These are phyloP conservation scores for Muraenolepis orangiensis DNA, from an alignment of 2,797 vertebrate species.

Conservation along the genomic window DNA sequence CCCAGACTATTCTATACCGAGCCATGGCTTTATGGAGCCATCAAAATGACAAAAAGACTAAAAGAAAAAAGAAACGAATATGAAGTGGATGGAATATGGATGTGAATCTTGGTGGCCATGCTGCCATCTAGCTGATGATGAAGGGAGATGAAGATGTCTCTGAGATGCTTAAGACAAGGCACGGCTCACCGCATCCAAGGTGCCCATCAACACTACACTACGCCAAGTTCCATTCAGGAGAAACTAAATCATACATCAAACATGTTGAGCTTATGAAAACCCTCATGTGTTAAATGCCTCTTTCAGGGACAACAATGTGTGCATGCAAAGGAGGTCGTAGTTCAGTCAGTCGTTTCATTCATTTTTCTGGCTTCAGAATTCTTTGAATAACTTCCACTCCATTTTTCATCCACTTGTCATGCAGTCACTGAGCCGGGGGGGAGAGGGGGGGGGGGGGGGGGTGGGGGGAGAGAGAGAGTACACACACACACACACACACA, in stretches of 20 bases:
- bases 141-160: slow-evolving; percentile 14
- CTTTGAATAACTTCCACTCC: not conserved
- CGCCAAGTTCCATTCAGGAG: no score
- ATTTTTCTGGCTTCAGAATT: not conserved
- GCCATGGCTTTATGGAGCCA: no score
- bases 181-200: not conserved
- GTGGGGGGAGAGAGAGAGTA: not conserved
- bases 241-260: no score
- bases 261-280: not conserved
- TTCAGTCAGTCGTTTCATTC: not conserved
- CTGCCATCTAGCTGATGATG: slow-evolving; percentile 50
- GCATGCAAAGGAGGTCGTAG: not conserved
- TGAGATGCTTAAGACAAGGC: not conserved
- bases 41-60: not conserved
- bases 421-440: not conserved
- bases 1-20: not conserved
- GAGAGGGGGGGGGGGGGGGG: not conserved
- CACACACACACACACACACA: slow-evolving; percentile 5
- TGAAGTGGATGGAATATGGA: slow-evolving; percentile 10
- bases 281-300: not conserved
- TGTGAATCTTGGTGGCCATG: slow-evolving; percentile 23
- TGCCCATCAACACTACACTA: no score
- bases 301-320: not conserved
- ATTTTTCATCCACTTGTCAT: not conserved
- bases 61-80: not conserved